Percentiles rank a stretch among this genome's conserved stretches.
Evolutionary conservation across 2,797 vertebrate species (phyloP).

Genomic region (Danio jaintianensis): DNA sequence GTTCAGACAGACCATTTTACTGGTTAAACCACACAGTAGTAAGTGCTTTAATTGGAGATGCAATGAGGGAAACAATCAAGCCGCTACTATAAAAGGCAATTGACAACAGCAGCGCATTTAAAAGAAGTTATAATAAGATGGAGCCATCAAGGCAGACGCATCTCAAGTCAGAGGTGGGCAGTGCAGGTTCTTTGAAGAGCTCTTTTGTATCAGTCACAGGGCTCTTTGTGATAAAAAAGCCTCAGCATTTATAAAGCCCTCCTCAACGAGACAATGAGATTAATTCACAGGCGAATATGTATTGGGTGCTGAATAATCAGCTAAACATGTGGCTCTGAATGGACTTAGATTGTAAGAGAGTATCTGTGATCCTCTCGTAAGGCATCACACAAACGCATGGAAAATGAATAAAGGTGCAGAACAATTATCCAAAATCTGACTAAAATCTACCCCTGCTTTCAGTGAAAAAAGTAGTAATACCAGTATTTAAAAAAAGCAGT

Average conservation of each 20-base stretch:
- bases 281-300: conserved; percentile 56
- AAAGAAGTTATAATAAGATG: conserved; percentile 82
- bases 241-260: conserved; percentile 71
- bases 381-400: conserved; percentile 8
- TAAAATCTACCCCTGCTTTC: conserved; percentile 11
- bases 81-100: conserved; percentile 74
- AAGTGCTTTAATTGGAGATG: conserved; percentile 77
- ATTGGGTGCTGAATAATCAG: conserved; percentile 55
- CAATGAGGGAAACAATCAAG: conserved; percentile 80
- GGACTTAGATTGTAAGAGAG: conserved; percentile 9
- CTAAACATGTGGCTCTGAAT: conserved; percentile 50
- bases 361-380: conserved; percentile 33
- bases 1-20: not conserved
- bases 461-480: conserved; percentile 57
- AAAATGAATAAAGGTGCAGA: conserved; percentile 16
- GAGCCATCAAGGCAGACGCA: conserved; percentile 75
- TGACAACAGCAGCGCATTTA: conserved; percentile 77
- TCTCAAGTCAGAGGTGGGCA: conserved; percentile 76
- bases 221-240: conserved; percentile 75
- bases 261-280: conserved; percentile 77
- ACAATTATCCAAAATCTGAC: conserved; percentile 16
- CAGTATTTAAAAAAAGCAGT: not conserved
- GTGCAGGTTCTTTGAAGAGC: conserved; percentile 70
- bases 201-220: conserved; percentile 74
- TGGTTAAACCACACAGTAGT: not conserved